Conservation (phyloP, 1,140 invertebrate genomes). For the Drosophila busckii region DNA sequence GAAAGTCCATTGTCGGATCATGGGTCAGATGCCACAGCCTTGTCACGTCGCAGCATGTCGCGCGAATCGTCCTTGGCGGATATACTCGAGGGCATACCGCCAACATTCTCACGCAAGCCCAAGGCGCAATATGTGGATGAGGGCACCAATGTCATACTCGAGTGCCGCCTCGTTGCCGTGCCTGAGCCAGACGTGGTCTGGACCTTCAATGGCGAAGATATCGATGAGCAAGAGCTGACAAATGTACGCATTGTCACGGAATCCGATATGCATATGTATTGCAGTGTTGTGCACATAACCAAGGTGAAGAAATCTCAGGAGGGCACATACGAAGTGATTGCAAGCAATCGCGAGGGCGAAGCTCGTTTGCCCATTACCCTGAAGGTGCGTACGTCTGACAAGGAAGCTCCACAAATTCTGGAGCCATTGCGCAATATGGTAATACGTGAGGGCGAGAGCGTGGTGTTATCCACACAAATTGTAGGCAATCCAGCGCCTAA, state of each 20-base stretch:
- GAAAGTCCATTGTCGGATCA: conserved; percentile 93
- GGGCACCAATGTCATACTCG: conserved; percentile 88
- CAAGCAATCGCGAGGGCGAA: conserved; percentile 94
- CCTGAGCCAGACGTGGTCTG: conserved; percentile 94
- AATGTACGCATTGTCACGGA: conserved; percentile 86
- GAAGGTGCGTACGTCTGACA: conserved; percentile 88
- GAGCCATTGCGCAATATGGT: conserved; percentile 87
- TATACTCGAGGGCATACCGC: conserved; percentile 94
- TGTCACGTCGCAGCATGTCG: conserved; percentile 89
- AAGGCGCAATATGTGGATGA: conserved; percentile 91
- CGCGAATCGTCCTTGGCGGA: conserved; percentile 94
- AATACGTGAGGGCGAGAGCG: conserved; percentile 88
- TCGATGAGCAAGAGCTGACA: conserved; percentile 84
- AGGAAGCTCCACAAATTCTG: conserved; percentile 88
- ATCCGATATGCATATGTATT: conserved; percentile 95
- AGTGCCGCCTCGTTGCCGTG: conserved; percentile 91
- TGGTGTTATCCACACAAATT: conserved; percentile 87
- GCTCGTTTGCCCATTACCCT: conserved; percentile 88
- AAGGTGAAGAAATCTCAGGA: conserved; percentile 89
- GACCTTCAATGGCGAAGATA: conserved; percentile 87
- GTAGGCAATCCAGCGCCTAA: conserved; percentile 89
- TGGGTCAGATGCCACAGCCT: conserved; percentile 88
- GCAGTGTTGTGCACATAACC: conserved; percentile 88
- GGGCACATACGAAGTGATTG: conserved; percentile 92
- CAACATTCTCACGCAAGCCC: conserved; percentile 93